Evolutionary conservation across 2,113 vertebrate species (phyloP), one percentile per base, ranked within the genome.

Genomic region (Plecotus auritus): DNA sequence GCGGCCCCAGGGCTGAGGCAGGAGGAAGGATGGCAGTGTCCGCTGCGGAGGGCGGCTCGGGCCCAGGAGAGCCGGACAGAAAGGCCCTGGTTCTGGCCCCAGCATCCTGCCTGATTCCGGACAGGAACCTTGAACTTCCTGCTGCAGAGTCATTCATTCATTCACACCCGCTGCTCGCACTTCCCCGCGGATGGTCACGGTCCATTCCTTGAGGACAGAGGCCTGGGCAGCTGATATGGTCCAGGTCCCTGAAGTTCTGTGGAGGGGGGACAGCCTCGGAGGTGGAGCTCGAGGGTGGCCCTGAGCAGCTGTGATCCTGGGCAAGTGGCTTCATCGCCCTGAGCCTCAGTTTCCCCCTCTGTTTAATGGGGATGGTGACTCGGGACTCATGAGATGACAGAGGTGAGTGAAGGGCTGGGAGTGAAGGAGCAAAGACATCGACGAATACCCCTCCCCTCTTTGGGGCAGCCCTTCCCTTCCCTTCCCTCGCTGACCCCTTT

Each of bases 291-390:
- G 61, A 78, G 17, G 17, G 1, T 45, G 47, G 30, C 10, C 37
- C 70, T 26, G 23, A 72, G 69, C 35, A 47, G n/a, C 59, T 5
- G 37, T 37, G 30, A 56, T 13, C 37, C 47, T 64, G 35, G 18
- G 35, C 14, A 42, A 13, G 17, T 18, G 28, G 14, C 32, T 74
- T 59, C 23, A 23, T 54, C 67, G 45, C n/a, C 51, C 67, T 80
- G 54, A 82, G 64, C 56, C 76, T 96, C 85, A 6, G 69, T 73
- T 81, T 67, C 32, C 32, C 28, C 23, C 28, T 88, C 81, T 72
- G 49, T n/a, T 13, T 35, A 86, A 26, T 70, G 56, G 42, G 42
- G 13, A 47, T 5, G 42, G 16, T 64, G 37, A 42, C 30, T 70
- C 70, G 37, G 1, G 69, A 14, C 8, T 66, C 45, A 1, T 7